Evolutionary conservation across 2,113 vertebrate species (phyloP).

Genomic region (Ammodytes marinus): DNA sequence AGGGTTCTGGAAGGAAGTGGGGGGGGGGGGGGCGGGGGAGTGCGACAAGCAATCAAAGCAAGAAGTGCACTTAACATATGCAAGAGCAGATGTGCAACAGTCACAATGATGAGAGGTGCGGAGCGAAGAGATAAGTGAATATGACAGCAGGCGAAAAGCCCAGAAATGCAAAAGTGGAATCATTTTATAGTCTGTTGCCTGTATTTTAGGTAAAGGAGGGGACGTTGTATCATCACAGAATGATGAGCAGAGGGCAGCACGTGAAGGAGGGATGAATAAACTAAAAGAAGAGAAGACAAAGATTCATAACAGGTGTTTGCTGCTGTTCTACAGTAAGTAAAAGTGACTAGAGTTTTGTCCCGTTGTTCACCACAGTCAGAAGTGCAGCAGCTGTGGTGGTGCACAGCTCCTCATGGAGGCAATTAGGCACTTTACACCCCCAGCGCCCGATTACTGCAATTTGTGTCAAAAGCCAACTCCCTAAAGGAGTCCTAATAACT

Average conservation of each 20-base stretch:
- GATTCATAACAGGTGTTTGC: conserved; percentile 16
- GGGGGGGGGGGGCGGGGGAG: too few species aligned
- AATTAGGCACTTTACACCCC: not conserved
- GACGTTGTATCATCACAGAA: not conserved
- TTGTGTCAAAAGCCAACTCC: not conserved
- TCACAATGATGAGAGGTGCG: conserved; percentile 6
- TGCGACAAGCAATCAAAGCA: not conserved
- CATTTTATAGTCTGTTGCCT: not conserved
- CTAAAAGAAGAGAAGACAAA: not conserved
- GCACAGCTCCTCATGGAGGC: not conserved
- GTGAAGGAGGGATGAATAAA: not conserved
- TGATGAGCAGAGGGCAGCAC: not conserved
- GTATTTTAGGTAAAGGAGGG: not conserved
- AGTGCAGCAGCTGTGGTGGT: not conserved
- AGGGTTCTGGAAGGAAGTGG: not conserved
- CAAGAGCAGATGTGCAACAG: conserved; percentile 8
- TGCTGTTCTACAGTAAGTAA: not conserved
- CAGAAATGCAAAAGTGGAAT: not conserved
- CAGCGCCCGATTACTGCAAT: not conserved
- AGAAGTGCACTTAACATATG: not conserved
- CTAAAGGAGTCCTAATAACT: too few species aligned
- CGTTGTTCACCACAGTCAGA: not conserved
- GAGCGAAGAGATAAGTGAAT: conserved; percentile 4
- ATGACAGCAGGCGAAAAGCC: not conserved
- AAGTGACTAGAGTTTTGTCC: not conserved